Evolutionary conservation across 2,888 invertebrate species (phyloP).

Genomic region (Orthosia gracilis): DNA sequence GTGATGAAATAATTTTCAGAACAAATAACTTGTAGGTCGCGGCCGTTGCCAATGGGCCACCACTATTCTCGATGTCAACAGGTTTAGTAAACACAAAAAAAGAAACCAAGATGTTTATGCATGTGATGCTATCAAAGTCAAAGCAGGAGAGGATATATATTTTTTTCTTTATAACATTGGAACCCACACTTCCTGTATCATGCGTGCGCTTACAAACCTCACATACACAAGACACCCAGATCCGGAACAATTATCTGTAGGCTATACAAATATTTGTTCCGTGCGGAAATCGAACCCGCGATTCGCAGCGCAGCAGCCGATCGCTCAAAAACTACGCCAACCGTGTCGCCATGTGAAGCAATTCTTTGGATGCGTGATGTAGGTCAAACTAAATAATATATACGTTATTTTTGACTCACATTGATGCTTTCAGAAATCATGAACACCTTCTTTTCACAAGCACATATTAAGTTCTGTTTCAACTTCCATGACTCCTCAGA

Average conservation of each 20-base stretch:
- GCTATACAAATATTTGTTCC: too few relatives aligned
- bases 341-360: neutral
- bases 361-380: neutral
- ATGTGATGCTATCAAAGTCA: neutral
- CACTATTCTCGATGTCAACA: neutral
- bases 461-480: conserved; percentile 88
- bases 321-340: too few relatives aligned
- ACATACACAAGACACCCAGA: too few relatives aligned
- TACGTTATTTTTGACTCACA: conserved; percentile 72
- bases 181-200: too few relatives aligned
- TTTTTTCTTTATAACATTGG: too few relatives aligned
- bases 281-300: too few relatives aligned
- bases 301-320: too few relatives aligned
- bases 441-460: conserved; percentile 88
- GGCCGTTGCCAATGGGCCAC: too few relatives aligned
- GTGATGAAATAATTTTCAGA: too few relatives aligned
- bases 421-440: conserved; percentile 87
- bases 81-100: neutral
- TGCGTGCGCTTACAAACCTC: too few relatives aligned
- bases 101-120: neutral
- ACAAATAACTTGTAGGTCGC: too few relatives aligned
- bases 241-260: too few relatives aligned
- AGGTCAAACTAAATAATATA: neutral
- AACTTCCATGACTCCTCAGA: conserved; percentile 89
- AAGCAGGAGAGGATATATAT: neutral